Evolutionary conservation across 2,113 vertebrate genomes (phyloP).

Genomic region (Pollimyrus isidori): DNA sequence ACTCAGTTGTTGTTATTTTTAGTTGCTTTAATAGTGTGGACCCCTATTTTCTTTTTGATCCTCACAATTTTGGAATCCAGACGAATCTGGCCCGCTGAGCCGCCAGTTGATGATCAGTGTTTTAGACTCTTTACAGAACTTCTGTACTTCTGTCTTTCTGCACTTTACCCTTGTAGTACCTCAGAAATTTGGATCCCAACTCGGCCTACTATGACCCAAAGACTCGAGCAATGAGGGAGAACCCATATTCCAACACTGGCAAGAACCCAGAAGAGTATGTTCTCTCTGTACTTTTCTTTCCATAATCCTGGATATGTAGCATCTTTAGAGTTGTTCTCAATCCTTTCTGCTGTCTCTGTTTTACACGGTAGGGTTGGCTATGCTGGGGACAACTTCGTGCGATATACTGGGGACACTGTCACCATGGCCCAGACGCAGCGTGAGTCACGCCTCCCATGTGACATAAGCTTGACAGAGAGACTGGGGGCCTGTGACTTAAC

Average conservation of each 20-base stretch:
- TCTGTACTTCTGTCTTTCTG: neutral
- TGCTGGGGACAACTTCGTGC: constrained; percentile 93
- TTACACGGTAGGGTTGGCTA: constrained; percentile 77
- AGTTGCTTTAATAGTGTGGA: too few relatives aligned
- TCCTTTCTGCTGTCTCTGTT: constrained; percentile 25
- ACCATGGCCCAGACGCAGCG: constrained; percentile 93
- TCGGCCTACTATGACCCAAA: constrained; percentile 98
- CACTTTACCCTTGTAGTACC: constrained; percentile 62
- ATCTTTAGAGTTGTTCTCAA: neutral
- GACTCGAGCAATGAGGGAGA: constrained; percentile 97
- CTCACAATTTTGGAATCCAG: too few relatives aligned
- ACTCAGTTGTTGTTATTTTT: too few relatives aligned
- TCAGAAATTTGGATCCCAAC: constrained; percentile 95
- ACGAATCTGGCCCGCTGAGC: too few relatives aligned
- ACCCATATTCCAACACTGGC: constrained; percentile 88
- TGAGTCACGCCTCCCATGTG: constrained; percentile 55
- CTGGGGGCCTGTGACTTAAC: neutral
- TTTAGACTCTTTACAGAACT: neutral
- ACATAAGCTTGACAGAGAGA: neutral
- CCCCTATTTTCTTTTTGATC: too few relatives aligned
- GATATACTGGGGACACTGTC: constrained; percentile 86
- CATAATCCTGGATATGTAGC: neutral
- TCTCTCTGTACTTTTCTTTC: neutral
- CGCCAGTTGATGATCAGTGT: too few relatives aligned
- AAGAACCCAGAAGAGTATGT: constrained; percentile 95